A percentile compares a stretch with the other conserved stretches of the same genome.
These are phyloP conservation scores for Onychostruthus taczanowskii DNA, from an alignment of 2,113 vertebrate species.

Conservation along the genomic window DNA sequence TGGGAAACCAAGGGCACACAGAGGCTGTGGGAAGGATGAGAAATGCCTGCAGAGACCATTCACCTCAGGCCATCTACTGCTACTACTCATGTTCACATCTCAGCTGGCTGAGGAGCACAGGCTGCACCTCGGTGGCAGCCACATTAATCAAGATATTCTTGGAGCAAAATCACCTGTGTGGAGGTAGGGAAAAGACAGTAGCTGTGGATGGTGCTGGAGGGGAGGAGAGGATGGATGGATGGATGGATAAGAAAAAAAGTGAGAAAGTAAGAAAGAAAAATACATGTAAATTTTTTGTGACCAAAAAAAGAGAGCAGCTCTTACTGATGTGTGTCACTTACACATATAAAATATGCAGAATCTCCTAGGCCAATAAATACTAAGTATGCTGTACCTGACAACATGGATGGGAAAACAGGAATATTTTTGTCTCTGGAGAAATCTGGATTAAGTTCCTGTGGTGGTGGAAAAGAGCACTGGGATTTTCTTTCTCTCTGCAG, in stretches of 20 bases:
- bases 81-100: background rate
- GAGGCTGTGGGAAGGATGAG: background rate
- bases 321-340: background rate
- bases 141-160: background rate
- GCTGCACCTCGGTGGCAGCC: background rate
- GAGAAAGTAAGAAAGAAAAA: background rate
- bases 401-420: background rate
- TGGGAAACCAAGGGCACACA: fast-evolving
- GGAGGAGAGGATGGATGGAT: no score
- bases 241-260: background rate
- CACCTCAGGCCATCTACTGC: background rate
- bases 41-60: background rate
- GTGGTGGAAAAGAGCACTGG: background rate
- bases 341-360: background rate
- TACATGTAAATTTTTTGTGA: background rate
- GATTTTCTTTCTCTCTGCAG: background rate
- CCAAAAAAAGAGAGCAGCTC: background rate
- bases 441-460: background rate
- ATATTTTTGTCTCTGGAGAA: background rate
- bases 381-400: background rate
- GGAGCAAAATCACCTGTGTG: background rate
- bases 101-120: background rate
- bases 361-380: background rate
- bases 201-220: background rate
- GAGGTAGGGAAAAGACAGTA: background rate